These are phyloP conservation scores for Cebus imitator DNA, from an alignment of 2,113 vertebrate genomes.

Conservation along the genomic window DNA sequence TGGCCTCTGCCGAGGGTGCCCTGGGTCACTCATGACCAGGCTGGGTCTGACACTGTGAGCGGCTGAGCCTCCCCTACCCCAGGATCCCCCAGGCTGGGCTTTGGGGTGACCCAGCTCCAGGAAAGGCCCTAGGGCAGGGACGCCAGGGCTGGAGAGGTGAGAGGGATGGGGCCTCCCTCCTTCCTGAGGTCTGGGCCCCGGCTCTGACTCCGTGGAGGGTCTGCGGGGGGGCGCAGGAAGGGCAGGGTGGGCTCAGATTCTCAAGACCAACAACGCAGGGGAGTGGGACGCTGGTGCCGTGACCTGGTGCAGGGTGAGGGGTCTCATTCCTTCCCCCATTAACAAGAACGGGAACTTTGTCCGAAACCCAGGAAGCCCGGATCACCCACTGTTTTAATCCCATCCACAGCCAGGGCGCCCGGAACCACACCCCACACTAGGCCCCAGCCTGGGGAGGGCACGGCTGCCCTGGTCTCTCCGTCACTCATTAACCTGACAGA, in stretches of 20 bases:
- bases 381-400: neutral
- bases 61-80: neutral
- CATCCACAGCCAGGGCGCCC: neutral
- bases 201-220: too few species aligned
- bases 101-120: neutral
- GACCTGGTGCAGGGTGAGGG: neutral
- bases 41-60: neutral
- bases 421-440: neutral
- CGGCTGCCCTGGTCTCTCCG: neutral
- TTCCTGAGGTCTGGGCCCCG: too few species aligned
- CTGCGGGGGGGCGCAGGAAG: too few species aligned
- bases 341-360: neutral
- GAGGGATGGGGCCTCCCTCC: too few species aligned
- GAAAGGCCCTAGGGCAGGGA: neutral
- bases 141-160: neutral
- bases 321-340: neutral
- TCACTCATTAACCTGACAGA: constrained; percentile 76
- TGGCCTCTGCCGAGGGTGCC: neutral
- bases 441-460: neutral
- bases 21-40: too few species aligned
- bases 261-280: accelerated
- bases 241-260: neutral
- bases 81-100: neutral
- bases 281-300: accelerated
- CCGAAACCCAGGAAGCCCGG: neutral